These are phyloP conservation scores for Burhinus oedicnemus DNA, from an alignment of 2,113 vertebrate species.

Conservation along the genomic window DNA sequence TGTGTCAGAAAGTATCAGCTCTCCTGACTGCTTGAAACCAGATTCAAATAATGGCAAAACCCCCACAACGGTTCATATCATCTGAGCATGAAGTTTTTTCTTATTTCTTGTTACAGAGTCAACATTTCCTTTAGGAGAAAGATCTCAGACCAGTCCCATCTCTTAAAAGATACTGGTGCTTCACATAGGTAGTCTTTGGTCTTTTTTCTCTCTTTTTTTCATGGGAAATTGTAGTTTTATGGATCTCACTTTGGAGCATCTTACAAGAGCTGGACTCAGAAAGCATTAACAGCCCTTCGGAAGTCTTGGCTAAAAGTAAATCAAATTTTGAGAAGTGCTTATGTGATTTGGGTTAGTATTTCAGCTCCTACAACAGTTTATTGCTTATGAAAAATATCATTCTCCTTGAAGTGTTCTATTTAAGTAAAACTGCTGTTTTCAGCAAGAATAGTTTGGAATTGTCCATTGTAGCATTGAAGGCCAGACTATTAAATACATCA, in stretches of 20 bases:
- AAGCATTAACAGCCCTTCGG: background rate
- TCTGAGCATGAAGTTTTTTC: background rate
- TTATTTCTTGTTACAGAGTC: background rate
- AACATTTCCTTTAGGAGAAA: background rate
- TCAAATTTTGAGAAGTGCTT: background rate
- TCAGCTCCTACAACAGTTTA: background rate
- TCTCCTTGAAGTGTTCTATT: background rate
- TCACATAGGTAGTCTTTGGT: background rate
- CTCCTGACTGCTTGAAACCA: background rate
- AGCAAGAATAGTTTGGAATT: background rate
- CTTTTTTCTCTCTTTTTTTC: background rate
- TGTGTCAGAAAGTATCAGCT: background rate
- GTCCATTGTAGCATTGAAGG: background rate
- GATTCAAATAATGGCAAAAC: background rate
- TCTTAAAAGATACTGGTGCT: background rate
- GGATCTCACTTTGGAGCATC: background rate
- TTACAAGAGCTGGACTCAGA: background rate
- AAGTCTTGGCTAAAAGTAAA: background rate
- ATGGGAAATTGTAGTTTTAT: background rate
- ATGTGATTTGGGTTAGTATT: background rate
- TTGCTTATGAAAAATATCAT: background rate
- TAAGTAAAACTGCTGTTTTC: background rate
- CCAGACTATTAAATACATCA: background rate
- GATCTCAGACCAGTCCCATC: background rate
- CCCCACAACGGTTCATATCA: background rate